Percentiles rank a stretch among this genome's conserved stretches.
phyloP scores from a whole-genome alignment of 2,797 vertebrate species.

The Thamnophis elegans region DNA sequence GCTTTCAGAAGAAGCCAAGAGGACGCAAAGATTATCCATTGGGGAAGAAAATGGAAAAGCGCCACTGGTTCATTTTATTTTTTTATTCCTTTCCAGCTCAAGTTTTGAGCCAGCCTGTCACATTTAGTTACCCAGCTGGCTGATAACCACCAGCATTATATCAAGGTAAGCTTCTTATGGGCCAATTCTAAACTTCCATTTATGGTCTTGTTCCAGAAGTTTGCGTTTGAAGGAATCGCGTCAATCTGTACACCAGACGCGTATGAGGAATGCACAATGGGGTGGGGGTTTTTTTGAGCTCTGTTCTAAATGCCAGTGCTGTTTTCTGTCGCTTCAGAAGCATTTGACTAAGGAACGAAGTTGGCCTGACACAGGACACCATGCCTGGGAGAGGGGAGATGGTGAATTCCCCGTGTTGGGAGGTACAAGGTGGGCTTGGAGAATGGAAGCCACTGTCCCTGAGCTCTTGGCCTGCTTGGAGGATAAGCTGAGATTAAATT shows the following conservation, averaged over 20 bases:
- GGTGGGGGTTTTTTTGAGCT: fast-evolving
- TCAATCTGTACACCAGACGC: fast-evolving
- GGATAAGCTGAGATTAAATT: neutral
- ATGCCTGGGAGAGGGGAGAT: neutral
- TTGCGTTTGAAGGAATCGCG: neutral
- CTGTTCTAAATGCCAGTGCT: neutral
- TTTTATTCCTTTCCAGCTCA: neutral
- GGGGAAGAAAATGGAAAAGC: neutral
- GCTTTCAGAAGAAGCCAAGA: neutral
- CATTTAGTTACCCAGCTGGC: neutral
- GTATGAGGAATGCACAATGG: neutral
- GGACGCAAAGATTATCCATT: neutral
- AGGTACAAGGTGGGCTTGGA: neutral
- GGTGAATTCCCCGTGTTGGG: neutral
- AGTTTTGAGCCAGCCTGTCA: neutral
- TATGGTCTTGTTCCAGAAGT: neutral
- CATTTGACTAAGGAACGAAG: neutral
- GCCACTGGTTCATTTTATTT: fast-evolving
- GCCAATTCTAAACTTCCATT: constrained; percentile 32
- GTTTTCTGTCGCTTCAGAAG: neutral
- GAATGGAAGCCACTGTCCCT: neutral
- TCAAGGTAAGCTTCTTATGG: constrained; percentile 37
- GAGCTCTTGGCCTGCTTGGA: neutral
- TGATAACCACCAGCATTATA: neutral
- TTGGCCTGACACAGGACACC: no score